These are phyloP conservation scores for Listronotus bonariensis DNA, from an alignment of 1,140 invertebrate genomes.

Conservation along the genomic window DNA sequence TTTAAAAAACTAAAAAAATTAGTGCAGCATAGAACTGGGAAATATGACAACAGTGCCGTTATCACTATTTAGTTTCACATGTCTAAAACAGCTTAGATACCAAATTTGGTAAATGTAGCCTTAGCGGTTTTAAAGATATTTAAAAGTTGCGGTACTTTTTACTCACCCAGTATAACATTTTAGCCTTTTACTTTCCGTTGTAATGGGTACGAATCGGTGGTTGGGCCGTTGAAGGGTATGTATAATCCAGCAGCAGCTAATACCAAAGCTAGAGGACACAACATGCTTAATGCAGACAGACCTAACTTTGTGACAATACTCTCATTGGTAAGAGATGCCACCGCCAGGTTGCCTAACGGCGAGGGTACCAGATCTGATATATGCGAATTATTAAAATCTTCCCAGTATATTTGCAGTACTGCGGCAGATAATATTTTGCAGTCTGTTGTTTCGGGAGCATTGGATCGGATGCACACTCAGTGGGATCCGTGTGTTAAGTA, in stretches of 20 bases:
- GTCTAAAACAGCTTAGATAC: no score
- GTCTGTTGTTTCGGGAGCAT: constrained; percentile 85
- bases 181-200: constrained; percentile 77
- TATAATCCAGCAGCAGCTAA: constrained; percentile 65
- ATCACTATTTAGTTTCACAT: no score
- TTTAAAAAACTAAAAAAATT: no score
- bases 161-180: constrained; percentile 55
- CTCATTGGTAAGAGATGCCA: constrained; percentile 88
- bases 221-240: constrained; percentile 88
- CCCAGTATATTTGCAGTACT: constrained; percentile 79
- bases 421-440: constrained; percentile 75
- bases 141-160: no score
- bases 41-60: no score
- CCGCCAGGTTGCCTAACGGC: constrained; percentile 89
- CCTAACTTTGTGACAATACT: constrained; percentile 92
- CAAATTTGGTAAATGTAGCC: no score
- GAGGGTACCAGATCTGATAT: constrained; percentile 92
- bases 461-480: constrained; percentile 87
- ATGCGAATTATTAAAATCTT: constrained; percentile 80
- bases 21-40: no score
- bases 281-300: constrained; percentile 78
- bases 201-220: constrained; percentile 85
- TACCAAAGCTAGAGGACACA: constrained; percentile 75
- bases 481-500: constrained; percentile 87
- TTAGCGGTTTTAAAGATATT: no score